Conservation (phyloP, 2,888 invertebrate species). For the Mythimna pallens region DNA sequence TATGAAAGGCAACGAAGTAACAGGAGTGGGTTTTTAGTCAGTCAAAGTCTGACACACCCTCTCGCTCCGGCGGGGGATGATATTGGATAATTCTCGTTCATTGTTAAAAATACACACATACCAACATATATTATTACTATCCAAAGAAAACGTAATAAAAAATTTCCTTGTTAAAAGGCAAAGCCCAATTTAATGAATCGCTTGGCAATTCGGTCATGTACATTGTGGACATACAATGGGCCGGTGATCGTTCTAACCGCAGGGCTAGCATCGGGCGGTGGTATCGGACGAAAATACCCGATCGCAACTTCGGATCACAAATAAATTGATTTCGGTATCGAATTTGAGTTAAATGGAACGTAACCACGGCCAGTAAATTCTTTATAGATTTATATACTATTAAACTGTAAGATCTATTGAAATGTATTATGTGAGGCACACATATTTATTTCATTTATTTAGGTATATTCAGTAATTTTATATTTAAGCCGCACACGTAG, state of each 20-base stretch:
- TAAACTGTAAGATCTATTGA: not conserved
- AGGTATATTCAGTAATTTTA: too few relatives aligned
- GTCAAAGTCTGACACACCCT: too few relatives aligned
- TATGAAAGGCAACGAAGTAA: too few relatives aligned
- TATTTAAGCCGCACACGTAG: too few relatives aligned
- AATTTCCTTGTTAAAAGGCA: conserved; percentile 28
- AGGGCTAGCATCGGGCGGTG: conserved; percentile 40
- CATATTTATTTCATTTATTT: too few relatives aligned
- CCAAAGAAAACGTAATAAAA: conserved; percentile 28
- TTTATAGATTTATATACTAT: not conserved
- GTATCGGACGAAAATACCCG: conserved; percentile 32
- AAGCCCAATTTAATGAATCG: conserved; percentile 40
- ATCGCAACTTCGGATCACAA: conserved; percentile 25
- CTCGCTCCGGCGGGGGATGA: too few relatives aligned
- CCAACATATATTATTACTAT: not conserved
- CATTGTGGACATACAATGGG: conserved; percentile 29
- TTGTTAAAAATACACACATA: too few relatives aligned
- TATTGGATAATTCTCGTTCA: too few relatives aligned
- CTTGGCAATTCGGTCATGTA: conserved; percentile 37
- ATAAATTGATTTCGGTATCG: conserved; percentile 36
- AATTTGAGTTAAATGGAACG: conserved; percentile 38
- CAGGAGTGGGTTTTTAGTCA: too few relatives aligned
- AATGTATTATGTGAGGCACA: too few relatives aligned
- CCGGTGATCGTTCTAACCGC: conserved; percentile 56
- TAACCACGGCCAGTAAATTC: conserved; percentile 14